Evolutionary conservation across 2,888 invertebrate genomes (phyloP).

Genomic region (Dasysyrphus albostriatus): DNA sequence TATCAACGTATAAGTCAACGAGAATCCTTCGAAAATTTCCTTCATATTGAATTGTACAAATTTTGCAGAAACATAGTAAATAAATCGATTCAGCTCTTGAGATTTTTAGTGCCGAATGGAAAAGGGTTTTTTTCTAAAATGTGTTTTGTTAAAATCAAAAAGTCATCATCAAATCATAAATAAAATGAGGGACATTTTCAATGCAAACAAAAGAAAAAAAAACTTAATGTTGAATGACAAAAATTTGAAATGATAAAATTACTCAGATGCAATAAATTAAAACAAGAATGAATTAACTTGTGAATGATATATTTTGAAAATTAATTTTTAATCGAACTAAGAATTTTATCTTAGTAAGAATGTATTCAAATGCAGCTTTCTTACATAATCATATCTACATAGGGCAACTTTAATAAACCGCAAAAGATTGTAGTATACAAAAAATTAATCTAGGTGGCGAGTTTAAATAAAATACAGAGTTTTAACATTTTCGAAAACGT

Average conservation of each 20-base stretch:
- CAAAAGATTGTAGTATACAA: too few species aligned
- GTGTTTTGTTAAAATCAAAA: slow-evolving; percentile 33
- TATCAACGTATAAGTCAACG: not conserved
- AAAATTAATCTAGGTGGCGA: too few species aligned
- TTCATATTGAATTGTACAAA: slow-evolving; percentile 23
- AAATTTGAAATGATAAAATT: slow-evolving; percentile 29
- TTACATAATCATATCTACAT: not conserved
- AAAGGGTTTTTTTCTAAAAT: slow-evolving; percentile 35
- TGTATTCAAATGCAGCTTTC: slow-evolving; percentile 55
- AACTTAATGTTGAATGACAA: slow-evolving; percentile 5
- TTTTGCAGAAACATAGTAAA: slow-evolving; percentile 1
- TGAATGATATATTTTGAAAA: slow-evolving; percentile 6
- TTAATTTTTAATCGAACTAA: slow-evolving; percentile 48
- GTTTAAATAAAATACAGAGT: too few species aligned
- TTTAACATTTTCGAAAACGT: too few species aligned
- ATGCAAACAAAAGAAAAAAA: slow-evolving; percentile 49
- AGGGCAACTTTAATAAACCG: not conserved
- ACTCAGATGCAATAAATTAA: slow-evolving; percentile 56
- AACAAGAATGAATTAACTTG: slow-evolving; percentile 1
- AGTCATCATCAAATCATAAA: not conserved
- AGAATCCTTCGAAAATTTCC: slow-evolving; percentile 14
- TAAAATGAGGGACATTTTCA: slow-evolving; percentile 9
- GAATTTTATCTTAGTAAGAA: slow-evolving; percentile 22
- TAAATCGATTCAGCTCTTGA: slow-evolving; percentile 36
- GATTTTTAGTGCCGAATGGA: not conserved